Evolutionary conservation across 1,140 invertebrate species (phyloP).

Genomic region (Nephotettix cincticeps): DNA sequence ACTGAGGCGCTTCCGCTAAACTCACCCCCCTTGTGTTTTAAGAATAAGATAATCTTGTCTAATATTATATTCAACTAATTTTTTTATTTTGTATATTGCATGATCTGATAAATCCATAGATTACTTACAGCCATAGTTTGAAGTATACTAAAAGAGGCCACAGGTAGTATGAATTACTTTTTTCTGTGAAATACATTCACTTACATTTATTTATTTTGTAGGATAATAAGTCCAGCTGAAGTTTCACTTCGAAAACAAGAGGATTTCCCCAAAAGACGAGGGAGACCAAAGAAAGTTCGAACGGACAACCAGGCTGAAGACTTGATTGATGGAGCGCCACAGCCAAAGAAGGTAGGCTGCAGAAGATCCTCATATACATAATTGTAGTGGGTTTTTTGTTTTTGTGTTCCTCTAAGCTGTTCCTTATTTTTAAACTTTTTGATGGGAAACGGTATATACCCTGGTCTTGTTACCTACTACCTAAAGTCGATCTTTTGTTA

Average conservation of each 20-base stretch:
- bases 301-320: neutral
- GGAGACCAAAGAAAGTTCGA: constrained; percentile 7
- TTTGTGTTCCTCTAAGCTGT: too few relatives aligned
- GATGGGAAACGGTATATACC: too few relatives aligned
- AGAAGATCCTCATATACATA: too few relatives aligned
- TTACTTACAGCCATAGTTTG: neutral
- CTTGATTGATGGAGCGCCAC: neutral
- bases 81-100: neutral
- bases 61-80: neutral
- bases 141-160: neutral
- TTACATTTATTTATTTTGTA: neutral
- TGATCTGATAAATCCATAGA: neutral
- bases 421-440: too few relatives aligned
- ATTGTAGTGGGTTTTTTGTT: too few relatives aligned
- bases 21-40: neutral
- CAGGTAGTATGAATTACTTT: neutral
- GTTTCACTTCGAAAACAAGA: constrained; percentile 13
- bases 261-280: constrained; percentile 4
- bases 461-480: too few relatives aligned
- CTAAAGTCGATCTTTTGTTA: too few relatives aligned
- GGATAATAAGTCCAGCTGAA: constrained; percentile 17
- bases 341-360: constrained; percentile 1
- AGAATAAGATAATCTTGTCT: neutral
- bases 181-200: neutral
- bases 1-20: too few relatives aligned